Percentiles rank a stretch among this genome's conserved stretches.
Conservation (phyloP, 2,797 vertebrate species). For the Hydrophis major region DNA sequence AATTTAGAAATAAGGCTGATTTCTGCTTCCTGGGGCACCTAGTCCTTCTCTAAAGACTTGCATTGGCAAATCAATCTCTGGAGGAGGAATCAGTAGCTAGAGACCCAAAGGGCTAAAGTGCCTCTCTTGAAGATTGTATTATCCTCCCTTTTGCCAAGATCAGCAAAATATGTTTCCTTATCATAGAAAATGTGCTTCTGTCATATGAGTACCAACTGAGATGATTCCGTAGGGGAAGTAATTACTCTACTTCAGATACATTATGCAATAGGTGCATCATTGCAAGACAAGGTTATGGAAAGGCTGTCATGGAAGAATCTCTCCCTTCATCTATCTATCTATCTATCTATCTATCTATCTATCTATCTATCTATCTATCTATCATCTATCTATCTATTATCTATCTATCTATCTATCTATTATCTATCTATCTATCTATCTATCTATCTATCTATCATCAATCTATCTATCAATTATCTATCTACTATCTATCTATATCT, state of each 20-base stretch:
- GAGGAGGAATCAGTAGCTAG: too few species aligned
- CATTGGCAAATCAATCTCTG: conserved; percentile 12
- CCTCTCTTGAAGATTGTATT: background rate
- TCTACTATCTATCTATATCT: too few species aligned
- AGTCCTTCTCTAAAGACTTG: background rate
- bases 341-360: background rate
- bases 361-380: background rate
- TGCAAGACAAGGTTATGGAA: background rate
- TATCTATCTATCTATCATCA: background rate
- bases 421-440: background rate
- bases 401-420: background rate
- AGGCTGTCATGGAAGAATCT: background rate
- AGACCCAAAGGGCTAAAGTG: background rate
- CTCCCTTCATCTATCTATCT: background rate
- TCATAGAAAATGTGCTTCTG: background rate
- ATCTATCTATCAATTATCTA: too few species aligned
- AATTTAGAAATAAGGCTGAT: conserved; percentile 41
- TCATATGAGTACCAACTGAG: background rate
- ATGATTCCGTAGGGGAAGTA: background rate
- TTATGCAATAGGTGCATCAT: background rate
- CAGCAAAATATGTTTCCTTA: background rate
- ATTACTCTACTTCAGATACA: background rate
- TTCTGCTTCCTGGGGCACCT: background rate
- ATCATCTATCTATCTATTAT: background rate
- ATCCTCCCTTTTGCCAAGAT: background rate